phyloP scores from a whole-genome alignment of 2,113 vertebrate species.

The Pao palembangensis region DNA sequence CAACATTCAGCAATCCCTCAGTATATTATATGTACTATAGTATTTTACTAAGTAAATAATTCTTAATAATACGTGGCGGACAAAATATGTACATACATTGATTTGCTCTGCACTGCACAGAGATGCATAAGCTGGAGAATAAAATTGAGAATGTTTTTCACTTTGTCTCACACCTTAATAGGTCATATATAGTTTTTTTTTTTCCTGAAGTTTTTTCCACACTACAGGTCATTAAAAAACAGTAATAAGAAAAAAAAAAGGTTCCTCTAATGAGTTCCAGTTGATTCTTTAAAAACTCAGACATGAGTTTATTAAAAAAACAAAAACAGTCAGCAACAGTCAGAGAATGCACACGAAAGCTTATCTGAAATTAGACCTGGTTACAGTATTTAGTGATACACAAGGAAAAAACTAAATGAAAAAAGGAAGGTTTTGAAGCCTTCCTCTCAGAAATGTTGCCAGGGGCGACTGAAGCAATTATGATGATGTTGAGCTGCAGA shows the following conservation, averaged over 20 bases:
- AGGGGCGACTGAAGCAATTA: constrained; percentile 28
- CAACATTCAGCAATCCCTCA: constrained; percentile 27
- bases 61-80: background rate
- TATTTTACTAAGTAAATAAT: background rate
- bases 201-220: background rate
- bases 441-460: constrained; percentile 20
- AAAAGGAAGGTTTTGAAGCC: constrained; percentile 11
- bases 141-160: no score
- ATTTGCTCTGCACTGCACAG: no score
- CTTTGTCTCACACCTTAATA: no score
- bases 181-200: background rate
- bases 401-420: background rate
- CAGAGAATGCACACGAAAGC: no score
- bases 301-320: no score
- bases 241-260: no score
- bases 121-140: no score
- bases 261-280: no score
- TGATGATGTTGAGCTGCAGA: constrained; percentile 17
- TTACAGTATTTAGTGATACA: background rate
- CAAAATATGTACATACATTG: background rate
- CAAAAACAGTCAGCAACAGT: no score
- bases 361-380: background rate
- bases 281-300: no score
- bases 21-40: background rate
- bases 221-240: background rate